Percentiles rank a stretch among this genome's conserved stretches.
phyloP scores from a whole-genome alignment of 1,140 invertebrate genomes.

The Drosophila bocqueti region DNA sequence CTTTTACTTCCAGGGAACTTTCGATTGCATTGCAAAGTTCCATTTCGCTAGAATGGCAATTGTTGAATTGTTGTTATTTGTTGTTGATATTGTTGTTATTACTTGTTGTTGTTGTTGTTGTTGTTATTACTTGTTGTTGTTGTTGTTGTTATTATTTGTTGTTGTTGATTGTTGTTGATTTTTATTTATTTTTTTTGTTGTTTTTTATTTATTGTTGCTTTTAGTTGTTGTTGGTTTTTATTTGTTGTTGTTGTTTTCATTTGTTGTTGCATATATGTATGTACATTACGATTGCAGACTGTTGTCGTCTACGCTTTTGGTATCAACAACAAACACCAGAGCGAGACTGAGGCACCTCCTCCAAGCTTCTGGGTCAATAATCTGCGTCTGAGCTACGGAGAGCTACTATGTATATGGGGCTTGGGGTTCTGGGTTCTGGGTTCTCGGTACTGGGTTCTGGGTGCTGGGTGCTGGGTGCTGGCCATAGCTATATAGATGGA shows the following conservation, averaged over 20 bases:
- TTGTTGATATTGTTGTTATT: neutral
- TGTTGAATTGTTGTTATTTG: neutral
- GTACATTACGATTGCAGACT: slow-evolving; percentile 45
- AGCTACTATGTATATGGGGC: neutral
- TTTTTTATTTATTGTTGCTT: neutral
- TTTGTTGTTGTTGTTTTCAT: slow-evolving; percentile 15
- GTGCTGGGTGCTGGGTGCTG: neutral
- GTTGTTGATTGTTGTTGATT: slow-evolving; percentile 14
- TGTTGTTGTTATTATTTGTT: slow-evolving; percentile 2
- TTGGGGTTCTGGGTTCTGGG: slow-evolving; percentile 2
- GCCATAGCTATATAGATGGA: slow-evolving; percentile 21
- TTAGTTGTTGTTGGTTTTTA: slow-evolving; percentile 9
- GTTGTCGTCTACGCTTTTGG: slow-evolving; percentile 69
- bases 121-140: neutral
- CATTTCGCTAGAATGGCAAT: slow-evolving; percentile 31
- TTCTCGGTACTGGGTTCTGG: neutral
- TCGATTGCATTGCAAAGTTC: slow-evolving; percentile 36
- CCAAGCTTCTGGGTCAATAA: slow-evolving; percentile 80
- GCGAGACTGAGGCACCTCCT: slow-evolving; percentile 31
- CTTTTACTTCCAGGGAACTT: slow-evolving; percentile 1
- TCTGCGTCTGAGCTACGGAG: slow-evolving; percentile 63
- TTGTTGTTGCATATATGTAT: slow-evolving; percentile 27
- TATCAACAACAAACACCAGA: slow-evolving; percentile 57
- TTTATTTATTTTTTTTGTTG: slow-evolving; percentile 13
- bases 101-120: neutral